Conservation (phyloP, 2,113 vertebrate species). For the Notarius lentiginosus region DNA sequence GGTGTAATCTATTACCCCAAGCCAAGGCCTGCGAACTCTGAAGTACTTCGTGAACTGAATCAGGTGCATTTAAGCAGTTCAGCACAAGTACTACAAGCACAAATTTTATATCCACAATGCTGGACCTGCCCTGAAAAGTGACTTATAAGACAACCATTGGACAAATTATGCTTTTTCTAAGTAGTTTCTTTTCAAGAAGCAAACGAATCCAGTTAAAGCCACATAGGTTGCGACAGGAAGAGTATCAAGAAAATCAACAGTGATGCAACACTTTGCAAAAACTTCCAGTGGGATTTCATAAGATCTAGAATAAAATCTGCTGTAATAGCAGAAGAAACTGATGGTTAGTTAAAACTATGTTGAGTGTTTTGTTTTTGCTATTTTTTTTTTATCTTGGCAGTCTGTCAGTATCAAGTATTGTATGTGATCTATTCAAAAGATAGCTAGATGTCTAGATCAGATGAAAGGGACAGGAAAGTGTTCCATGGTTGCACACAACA, state of each 20-base stretch:
- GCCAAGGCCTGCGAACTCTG: background rate
- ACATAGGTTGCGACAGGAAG: background rate
- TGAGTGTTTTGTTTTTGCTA: background rate
- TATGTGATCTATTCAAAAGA: background rate
- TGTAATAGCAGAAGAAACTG: background rate
- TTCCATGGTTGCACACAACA: background rate
- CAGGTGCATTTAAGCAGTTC: background rate
- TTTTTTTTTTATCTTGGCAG: background rate
- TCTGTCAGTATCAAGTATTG: background rate
- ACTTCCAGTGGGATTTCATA: background rate
- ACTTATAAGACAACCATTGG: background rate
- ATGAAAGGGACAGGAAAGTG: background rate
- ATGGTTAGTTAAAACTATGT: background rate
- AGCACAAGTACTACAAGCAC: background rate
- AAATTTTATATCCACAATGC: background rate
- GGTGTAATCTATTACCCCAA: background rate
- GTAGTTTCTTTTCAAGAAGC: background rate
- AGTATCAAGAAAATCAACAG: background rate
- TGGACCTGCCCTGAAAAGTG: background rate
- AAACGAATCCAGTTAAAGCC: background rate
- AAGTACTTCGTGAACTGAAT: background rate
- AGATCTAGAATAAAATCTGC: background rate
- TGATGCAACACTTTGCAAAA: constrained; percentile 4
- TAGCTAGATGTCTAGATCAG: too few relatives aligned
- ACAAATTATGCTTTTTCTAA: background rate